phyloP scores from a whole-genome alignment of 2,113 vertebrate species.

The Sitta europaea region DNA sequence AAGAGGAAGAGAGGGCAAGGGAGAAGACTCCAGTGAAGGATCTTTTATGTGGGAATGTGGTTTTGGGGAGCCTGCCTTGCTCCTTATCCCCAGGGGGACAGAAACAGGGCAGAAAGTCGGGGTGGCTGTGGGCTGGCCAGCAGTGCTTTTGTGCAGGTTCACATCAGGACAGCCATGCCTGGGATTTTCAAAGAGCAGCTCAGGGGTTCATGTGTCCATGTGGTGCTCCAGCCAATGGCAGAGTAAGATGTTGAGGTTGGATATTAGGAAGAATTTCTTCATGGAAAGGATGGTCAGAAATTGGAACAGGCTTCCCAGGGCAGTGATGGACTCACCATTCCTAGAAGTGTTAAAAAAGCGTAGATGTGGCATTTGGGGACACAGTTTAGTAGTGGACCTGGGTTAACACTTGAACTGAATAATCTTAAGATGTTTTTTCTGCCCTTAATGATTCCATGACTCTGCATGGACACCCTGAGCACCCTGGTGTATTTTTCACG shows the following conservation, averaged over 20 bases:
- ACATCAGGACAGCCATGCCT: background rate
- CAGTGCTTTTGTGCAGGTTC: background rate
- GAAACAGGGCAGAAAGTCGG: accelerated
- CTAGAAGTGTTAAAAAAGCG: background rate
- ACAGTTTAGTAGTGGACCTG: background rate
- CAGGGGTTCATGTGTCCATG: background rate
- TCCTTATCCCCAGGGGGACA: background rate
- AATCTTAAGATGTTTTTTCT: background rate
- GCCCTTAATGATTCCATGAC: background rate
- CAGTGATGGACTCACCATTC: background rate
- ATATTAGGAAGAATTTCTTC: background rate
- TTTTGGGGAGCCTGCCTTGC: background rate
- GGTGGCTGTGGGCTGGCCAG: background rate
- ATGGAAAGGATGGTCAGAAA: background rate
- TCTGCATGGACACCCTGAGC: background rate
- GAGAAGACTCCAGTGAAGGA: background rate
- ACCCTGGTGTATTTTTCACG: accelerated
- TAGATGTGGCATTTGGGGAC: background rate
- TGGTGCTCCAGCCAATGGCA: background rate
- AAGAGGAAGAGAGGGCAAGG: background rate
- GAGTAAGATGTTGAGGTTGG: background rate
- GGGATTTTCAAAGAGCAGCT: background rate
- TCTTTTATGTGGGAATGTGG: background rate
- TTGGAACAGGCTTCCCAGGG: background rate
- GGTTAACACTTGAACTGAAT: background rate